Base-by-base conservation (phyloP, 2,113 vertebrate genomes). In the Scomber scombrus region DNA sequence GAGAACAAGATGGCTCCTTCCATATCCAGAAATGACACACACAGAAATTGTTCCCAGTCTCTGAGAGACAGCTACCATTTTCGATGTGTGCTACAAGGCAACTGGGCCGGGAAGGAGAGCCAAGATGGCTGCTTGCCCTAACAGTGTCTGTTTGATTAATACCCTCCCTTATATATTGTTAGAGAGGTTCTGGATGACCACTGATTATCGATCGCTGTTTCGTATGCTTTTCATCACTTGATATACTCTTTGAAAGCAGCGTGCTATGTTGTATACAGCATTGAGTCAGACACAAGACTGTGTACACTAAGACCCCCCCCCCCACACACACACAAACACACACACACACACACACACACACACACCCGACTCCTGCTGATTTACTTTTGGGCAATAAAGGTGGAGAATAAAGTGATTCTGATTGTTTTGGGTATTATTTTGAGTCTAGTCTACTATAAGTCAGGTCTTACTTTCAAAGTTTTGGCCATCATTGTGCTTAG, bases 81-180 rank as follows among this genome's bases (percentile, higher is more conserved):
- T 84, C 56, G 13, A 62, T 84, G 71, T 79, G 70, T 84, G 72
- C 61, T 62, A 26, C 21, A 66, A 12, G 7, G 78, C 26, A 83
- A 62, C 71, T 66, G 60, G n/a, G 34, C 81, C 46, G 34, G 43
- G 51, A 87, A 40, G 46, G 11, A 82, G 57, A 85, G 80, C 63
- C 60, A 80, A 84, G 40, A 86, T 91, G 88, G 88, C 80, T 2
- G 46, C 78, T 72, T 88, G 74, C 56, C 80, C 75, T 58, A 57
- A 47, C 15, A 52, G 21, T 69, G 83, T 83, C 75, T 61, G 19
- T 74, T 81, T 93, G 89, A 91, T 88, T 82, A 80, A 87, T 83
- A 71, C 52, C 45, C 16, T 40, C 75, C 67, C 21, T 67, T 80
- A 29, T 67, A 70, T 71, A 71, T 57, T 56, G 62, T 81, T 40